These are phyloP conservation scores for Ptilonorhynchus violaceus DNA, from an alignment of 2,113 vertebrate genomes.

Conservation along the genomic window DNA sequence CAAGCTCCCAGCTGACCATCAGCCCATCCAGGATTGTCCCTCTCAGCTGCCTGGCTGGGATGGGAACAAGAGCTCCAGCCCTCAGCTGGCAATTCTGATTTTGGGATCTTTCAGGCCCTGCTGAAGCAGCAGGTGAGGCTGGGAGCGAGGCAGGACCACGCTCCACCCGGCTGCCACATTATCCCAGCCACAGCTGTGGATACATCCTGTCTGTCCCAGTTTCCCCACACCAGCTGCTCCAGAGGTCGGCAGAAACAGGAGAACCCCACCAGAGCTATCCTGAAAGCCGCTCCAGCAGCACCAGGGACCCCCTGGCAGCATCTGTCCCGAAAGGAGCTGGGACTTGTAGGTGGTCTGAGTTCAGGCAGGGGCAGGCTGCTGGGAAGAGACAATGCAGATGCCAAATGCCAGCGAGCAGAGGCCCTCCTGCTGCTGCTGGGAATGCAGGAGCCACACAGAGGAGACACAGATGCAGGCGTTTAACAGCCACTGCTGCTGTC, in stretches of 20 bases:
- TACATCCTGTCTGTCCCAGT: neutral
- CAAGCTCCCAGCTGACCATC: too few relatives aligned
- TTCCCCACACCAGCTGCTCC: neutral
- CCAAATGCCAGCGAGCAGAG: conserved; percentile 9
- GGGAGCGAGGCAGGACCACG: neutral
- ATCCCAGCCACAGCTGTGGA: accelerated
- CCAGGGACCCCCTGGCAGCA: neutral
- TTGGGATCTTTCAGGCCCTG: neutral
- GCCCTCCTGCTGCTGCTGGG: conserved; percentile 14
- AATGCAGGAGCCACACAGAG: neutral
- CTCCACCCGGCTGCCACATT: accelerated
- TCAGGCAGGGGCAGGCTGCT: neutral
- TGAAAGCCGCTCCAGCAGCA: neutral
- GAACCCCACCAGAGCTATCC: neutral
- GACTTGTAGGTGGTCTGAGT: neutral
- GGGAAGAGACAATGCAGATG: conserved; percentile 24
- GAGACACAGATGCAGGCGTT: neutral
- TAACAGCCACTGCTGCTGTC: neutral
- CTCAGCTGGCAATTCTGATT: neutral
- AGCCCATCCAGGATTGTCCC: neutral
- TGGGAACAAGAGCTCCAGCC: neutral
- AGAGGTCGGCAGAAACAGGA: neutral
- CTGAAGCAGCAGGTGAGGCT: neutral
- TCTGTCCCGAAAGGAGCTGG: neutral
- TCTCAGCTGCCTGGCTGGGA: neutral